Conservation (phyloP, 2,113 vertebrate species). For the Saccopteryx bilineata region DNA sequence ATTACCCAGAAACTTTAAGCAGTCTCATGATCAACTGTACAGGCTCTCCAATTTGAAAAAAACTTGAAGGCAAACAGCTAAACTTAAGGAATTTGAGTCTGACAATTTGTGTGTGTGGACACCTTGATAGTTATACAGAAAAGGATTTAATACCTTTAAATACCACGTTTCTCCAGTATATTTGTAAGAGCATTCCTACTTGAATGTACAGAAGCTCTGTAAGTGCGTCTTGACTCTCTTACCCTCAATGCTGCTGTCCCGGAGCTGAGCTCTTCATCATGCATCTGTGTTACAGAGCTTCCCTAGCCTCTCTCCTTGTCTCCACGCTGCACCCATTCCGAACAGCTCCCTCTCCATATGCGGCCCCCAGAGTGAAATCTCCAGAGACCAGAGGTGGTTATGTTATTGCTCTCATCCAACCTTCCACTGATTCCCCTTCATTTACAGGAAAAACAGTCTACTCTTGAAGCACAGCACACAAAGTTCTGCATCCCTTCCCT, state of each 20-base stretch:
- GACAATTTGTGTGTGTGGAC: neutral
- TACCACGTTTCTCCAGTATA: neutral
- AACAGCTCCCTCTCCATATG: neutral
- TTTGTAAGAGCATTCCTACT: neutral
- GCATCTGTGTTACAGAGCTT: neutral
- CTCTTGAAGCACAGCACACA: neutral
- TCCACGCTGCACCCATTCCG: neutral
- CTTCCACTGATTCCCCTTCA: neutral
- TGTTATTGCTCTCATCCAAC: neutral
- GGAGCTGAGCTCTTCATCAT: neutral
- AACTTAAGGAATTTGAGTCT: neutral
- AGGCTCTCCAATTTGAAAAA: neutral
- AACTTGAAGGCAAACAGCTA: constrained; percentile 16
- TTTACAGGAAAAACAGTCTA: neutral
- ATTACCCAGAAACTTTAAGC: neutral
- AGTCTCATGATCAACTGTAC: neutral
- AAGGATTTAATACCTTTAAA: constrained; percentile 3
- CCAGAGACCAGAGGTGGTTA: constrained; percentile 14
- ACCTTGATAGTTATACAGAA: neutral
- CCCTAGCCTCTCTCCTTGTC: neutral
- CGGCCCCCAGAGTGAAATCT: neutral
- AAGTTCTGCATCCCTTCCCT: neutral
- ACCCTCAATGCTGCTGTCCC: neutral
- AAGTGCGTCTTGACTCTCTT: neutral
- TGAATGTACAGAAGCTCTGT: neutral